These are phyloP conservation scores for Peucedramus taeniatus DNA, from an alignment of 2,113 vertebrate genomes.

Conservation along the genomic window DNA sequence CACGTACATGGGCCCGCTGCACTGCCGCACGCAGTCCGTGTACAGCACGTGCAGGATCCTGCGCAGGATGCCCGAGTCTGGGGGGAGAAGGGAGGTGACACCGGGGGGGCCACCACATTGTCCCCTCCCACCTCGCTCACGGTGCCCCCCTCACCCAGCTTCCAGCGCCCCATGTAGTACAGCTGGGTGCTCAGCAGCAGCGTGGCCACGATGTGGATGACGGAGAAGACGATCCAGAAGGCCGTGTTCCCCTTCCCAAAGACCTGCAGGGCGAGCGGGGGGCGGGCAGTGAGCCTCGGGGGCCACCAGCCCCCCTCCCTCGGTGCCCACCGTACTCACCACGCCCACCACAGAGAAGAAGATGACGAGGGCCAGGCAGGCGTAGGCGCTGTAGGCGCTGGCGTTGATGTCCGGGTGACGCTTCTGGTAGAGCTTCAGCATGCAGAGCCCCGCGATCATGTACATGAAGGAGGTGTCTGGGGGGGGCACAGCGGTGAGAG, in stretches of 20 bases:
- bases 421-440: constrained; percentile 98
- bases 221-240: constrained; percentile 93
- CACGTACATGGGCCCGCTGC: constrained; percentile 95
- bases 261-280: constrained; percentile 65
- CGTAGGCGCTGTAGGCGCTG: constrained; percentile 94
- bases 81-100: neutral
- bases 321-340: constrained; percentile 57
- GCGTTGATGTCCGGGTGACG: constrained; percentile 97
- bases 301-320: fast-evolving
- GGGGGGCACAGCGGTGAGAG: neutral
- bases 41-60: constrained; percentile 87
- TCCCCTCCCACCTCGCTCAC: fast-evolving
- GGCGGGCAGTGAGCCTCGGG: neutral
- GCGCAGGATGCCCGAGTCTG: constrained; percentile 87
- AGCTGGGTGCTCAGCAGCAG: constrained; percentile 95
- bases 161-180: constrained; percentile 98
- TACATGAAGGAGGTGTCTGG: constrained; percentile 98
- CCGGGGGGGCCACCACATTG: fast-evolving
- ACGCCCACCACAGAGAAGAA: constrained; percentile 97
- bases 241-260: constrained; percentile 89
- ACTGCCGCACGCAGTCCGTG: constrained; percentile 92
- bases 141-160: constrained; percentile 71
- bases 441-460: constrained; percentile 96
- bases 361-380: constrained; percentile 92
- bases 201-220: constrained; percentile 92